Evolutionary conservation across 2,797 vertebrate genomes (phyloP).

Genomic region (Cheracebus regulus): DNA sequence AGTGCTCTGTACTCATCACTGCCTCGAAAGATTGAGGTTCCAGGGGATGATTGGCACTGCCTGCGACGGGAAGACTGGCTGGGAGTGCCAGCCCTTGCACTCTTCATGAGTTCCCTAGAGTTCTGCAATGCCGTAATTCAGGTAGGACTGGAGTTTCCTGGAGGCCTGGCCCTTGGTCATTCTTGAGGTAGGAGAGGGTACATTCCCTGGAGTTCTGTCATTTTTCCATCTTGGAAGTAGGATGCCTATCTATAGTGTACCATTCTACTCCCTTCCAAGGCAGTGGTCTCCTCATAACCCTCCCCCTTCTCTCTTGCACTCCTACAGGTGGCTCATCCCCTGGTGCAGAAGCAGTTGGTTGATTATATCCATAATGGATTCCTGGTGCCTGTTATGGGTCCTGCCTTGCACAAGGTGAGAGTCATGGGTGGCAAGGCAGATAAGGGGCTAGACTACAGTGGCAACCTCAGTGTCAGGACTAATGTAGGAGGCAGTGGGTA

Average conservation of each 20-base stretch:
- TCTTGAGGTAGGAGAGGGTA: not conserved
- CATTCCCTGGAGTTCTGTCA: constrained; percentile 1
- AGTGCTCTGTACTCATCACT: constrained; percentile 98
- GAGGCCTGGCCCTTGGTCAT: constrained; percentile 17
- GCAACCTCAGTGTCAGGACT: not conserved
- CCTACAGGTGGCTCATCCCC: constrained; percentile 90
- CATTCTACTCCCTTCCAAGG: not conserved
- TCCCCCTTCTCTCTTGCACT: not conserved
- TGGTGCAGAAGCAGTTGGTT: constrained; percentile 95
- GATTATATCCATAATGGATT: constrained; percentile 98
- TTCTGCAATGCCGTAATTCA: constrained; percentile 98
- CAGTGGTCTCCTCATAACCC: not conserved
- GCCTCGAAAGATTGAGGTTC: constrained; percentile 96
- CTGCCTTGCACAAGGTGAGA: constrained; percentile 89
- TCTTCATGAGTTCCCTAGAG: constrained; percentile 98
- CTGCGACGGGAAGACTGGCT: constrained; percentile 96
- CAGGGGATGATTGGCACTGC: constrained; percentile 96
- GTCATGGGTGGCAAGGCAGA: constrained; percentile 11
- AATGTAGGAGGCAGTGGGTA: constrained; percentile 9
- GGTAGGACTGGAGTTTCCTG: constrained; percentile 77
- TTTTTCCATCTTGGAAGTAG: not conserved
- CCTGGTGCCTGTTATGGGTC: constrained; percentile 96
- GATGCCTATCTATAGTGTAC: not conserved
- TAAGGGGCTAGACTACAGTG: not conserved
- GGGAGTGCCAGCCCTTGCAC: constrained; percentile 92